Evolutionary conservation across 2,888 invertebrate genomes (phyloP).

Genomic region (Agrilus biguttatus): DNA sequence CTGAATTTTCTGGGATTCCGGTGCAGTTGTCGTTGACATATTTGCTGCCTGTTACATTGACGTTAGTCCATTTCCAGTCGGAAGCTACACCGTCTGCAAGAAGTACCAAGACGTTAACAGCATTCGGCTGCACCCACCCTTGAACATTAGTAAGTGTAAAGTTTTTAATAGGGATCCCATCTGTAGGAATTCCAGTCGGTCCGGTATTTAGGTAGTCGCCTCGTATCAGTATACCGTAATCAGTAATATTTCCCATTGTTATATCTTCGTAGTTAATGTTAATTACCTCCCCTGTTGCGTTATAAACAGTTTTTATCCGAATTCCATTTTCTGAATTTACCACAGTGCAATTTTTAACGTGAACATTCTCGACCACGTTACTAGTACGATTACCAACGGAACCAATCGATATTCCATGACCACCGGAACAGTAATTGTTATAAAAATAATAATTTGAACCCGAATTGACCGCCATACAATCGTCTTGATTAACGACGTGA

Average conservation of each 20-base stretch:
- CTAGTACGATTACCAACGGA: too few relatives aligned
- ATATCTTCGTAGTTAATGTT: too few relatives aligned
- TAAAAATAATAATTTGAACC: slow-evolving; percentile 9
- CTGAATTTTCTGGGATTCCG: slow-evolving; percentile 4
- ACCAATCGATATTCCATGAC: slow-evolving; percentile 9
- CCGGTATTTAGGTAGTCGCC: slow-evolving; percentile 11
- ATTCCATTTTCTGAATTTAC: too few relatives aligned
- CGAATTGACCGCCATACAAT: slow-evolving; percentile 12
- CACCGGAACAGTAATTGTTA: slow-evolving; percentile 11
- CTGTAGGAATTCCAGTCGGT: slow-evolving; percentile 6
- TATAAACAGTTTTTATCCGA: too few relatives aligned
- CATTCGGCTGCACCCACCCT: slow-evolving; percentile 7
- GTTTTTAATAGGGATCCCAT: slow-evolving; percentile 10
- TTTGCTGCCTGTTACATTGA: slow-evolving; percentile 6
- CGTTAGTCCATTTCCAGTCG: slow-evolving; percentile 11
- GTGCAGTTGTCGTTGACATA: slow-evolving; percentile 5
- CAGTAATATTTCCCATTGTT: slow-evolving; percentile 7
- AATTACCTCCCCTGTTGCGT: too few relatives aligned
- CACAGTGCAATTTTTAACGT: too few relatives aligned
- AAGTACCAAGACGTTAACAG: slow-evolving; percentile 8
- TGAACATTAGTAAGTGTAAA: slow-evolving; percentile 9
- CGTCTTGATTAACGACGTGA: slow-evolving; percentile 14
- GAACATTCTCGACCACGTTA: too few relatives aligned
- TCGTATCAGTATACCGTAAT: slow-evolving; percentile 10
- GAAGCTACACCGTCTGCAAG: slow-evolving; percentile 12